Conservation (phyloP, 2,797 vertebrate species). For the Diceros bicornis region DNA sequence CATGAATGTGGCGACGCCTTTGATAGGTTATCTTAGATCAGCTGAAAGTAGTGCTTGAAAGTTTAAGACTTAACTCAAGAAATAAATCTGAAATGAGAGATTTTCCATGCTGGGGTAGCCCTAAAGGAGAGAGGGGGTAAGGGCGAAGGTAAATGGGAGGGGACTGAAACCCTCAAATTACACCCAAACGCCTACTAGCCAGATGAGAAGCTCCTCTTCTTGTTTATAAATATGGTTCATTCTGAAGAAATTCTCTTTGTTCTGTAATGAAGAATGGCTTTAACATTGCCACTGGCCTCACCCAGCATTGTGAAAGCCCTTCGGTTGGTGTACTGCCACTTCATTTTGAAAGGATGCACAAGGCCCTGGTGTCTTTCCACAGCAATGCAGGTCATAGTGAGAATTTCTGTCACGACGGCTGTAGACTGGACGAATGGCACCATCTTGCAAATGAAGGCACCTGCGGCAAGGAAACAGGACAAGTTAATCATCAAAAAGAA, state of each 20-base stretch:
- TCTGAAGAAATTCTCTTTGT: background rate
- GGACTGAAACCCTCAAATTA: background rate
- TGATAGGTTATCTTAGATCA: too few species aligned
- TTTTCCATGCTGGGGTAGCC: background rate
- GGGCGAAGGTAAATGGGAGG: background rate
- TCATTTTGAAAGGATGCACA: constrained; percentile 90
- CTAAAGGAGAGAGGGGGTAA: background rate
- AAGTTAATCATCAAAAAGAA: background rate
- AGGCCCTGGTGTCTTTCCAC: constrained; percentile 91
- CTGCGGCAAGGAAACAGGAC: constrained; percentile 79
- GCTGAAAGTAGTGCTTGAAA: background rate
- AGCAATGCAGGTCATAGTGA: constrained; percentile 92
- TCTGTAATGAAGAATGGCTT: background rate
- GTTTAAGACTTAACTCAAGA: background rate
- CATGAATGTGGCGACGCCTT: background rate
- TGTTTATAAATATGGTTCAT: background rate
- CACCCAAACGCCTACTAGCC: background rate
- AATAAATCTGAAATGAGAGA: background rate
- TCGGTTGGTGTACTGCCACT: constrained; percentile 89
- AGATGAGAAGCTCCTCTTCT: background rate
- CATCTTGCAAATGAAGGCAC: constrained; percentile 91
- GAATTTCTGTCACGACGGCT: constrained; percentile 91
- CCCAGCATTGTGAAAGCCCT: constrained; percentile 90
- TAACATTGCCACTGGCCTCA: constrained; percentile 67
- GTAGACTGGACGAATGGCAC: constrained; percentile 90